Conservation (phyloP, 2,888 invertebrate genomes). For the Cosmia pyralina region DNA sequence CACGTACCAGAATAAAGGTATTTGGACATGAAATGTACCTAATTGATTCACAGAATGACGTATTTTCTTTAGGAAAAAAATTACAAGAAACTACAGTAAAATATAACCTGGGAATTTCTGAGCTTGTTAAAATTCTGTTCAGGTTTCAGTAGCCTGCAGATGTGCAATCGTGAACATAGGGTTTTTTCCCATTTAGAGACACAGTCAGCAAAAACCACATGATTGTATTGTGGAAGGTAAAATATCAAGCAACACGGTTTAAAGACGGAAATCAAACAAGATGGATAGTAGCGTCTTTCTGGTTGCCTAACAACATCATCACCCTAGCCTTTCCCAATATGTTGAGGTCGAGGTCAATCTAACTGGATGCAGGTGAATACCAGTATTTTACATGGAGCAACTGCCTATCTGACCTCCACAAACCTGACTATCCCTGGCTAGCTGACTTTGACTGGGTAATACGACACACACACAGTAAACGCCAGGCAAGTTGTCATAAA, state of each 20-base stretch:
- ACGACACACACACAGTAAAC: too few relatives aligned
- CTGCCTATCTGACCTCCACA: too few relatives aligned
- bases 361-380: too few relatives aligned
- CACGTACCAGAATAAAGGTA: constrained; percentile 42
- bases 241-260: not conserved
- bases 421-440: too few relatives aligned
- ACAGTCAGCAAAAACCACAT: constrained; percentile 7
- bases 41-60: constrained; percentile 33
- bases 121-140: constrained; percentile 22
- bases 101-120: constrained; percentile 5
- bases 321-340: too few relatives aligned
- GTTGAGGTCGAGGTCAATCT: too few relatives aligned
- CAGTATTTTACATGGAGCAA: too few relatives aligned
- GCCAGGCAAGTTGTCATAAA: too few relatives aligned
- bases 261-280: not conserved
- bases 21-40: constrained; percentile 14
- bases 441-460: too few relatives aligned
- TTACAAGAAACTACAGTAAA: not conserved
- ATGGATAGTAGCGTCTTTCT: not conserved
- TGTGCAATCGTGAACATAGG: not conserved
- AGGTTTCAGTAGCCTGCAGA: not conserved
- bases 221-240: not conserved
- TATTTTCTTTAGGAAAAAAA: constrained; percentile 27
- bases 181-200: constrained; percentile 3
- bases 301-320: not conserved